Percentiles rank a stretch among this genome's conserved stretches.
Conservation (phyloP, 2,888 invertebrate genomes). For the Eristalinus sepulchralis region DNA sequence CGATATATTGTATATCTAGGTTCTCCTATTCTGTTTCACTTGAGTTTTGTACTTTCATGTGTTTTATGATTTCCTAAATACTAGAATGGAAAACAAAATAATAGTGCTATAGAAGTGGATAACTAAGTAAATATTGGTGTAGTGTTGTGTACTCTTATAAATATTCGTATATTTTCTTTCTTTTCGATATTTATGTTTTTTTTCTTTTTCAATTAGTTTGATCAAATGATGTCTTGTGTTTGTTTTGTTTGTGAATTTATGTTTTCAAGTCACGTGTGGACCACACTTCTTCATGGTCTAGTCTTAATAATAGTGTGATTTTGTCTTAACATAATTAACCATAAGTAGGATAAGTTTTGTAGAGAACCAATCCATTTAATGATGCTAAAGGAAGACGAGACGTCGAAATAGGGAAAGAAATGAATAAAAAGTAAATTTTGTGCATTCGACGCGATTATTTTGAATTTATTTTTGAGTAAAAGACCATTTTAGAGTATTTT, state of each 20-base stretch:
- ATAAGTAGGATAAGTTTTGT: neutral
- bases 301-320: neutral
- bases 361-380: neutral
- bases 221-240: neutral
- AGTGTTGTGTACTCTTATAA: constrained; percentile 7
- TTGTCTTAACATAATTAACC: neutral
- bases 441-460: too few species aligned
- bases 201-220: too few species aligned
- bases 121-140: constrained; percentile 24
- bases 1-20: constrained; percentile 46
- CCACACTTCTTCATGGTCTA: neutral
- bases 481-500: too few species aligned
- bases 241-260: neutral
- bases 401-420: neutral
- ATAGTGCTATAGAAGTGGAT: constrained; percentile 11
- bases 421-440: neutral
- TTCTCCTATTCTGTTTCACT: neutral
- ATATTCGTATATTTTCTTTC: neutral
- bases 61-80: neutral
- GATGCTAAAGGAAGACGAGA: neutral
- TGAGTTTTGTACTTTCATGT: neutral
- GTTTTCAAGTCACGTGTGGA: neutral
- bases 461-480: too few species aligned
- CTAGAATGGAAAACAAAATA: neutral
- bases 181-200: neutral